A percentile compares a stretch with the other conserved stretches of the same genome.
phyloP scores from a whole-genome alignment of 2,888 invertebrate species.

The Drosophila maculinotata region DNA sequence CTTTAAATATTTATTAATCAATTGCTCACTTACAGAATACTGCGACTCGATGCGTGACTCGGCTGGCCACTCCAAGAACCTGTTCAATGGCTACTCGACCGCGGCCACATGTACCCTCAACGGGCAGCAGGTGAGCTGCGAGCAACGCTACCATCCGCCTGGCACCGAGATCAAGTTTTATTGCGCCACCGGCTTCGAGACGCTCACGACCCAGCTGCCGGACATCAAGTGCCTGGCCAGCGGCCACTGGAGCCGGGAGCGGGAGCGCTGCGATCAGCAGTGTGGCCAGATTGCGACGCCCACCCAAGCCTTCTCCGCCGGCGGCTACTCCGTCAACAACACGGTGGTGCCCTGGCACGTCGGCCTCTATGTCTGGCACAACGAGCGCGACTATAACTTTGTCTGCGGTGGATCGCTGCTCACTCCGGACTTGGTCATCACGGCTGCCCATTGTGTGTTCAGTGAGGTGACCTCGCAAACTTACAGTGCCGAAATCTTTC shows the following conservation, averaged over 20 bases:
- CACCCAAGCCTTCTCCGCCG: slow-evolving; percentile 57
- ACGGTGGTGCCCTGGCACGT: slow-evolving; percentile 70
- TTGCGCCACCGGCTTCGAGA: slow-evolving; percentile 59
- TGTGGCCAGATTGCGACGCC: slow-evolving; percentile 72
- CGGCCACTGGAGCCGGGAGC: slow-evolving; percentile 58
- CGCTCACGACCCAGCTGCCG: slow-evolving; percentile 18
- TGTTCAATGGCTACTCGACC: slow-evolving; percentile 64
- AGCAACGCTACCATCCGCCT: slow-evolving; percentile 51
- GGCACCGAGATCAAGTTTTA: slow-evolving; percentile 64
- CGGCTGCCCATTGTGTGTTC: slow-evolving; percentile 70
- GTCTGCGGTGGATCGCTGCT: slow-evolving; percentile 64
- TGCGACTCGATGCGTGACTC: slow-evolving; percentile 43
- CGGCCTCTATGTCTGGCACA: slow-evolving; percentile 53
- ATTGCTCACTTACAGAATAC: slow-evolving; percentile 41
- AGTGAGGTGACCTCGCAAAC: slow-evolving; percentile 30
- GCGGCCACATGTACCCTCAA: slow-evolving; percentile 38
- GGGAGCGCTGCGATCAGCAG: slow-evolving; percentile 54
- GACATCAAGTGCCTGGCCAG: slow-evolving; percentile 49
- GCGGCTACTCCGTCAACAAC: slow-evolving; percentile 62
- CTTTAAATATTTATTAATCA: neutral
- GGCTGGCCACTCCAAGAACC: slow-evolving; percentile 19
- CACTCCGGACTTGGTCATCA: slow-evolving; percentile 67
- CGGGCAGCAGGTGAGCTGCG: slow-evolving; percentile 55
- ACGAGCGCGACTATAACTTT: slow-evolving; percentile 54
- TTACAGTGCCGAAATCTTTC: slow-evolving; percentile 42